phyloP scores from a whole-genome alignment of 2,888 invertebrate genomes.

The Drosophila mimica region DNA sequence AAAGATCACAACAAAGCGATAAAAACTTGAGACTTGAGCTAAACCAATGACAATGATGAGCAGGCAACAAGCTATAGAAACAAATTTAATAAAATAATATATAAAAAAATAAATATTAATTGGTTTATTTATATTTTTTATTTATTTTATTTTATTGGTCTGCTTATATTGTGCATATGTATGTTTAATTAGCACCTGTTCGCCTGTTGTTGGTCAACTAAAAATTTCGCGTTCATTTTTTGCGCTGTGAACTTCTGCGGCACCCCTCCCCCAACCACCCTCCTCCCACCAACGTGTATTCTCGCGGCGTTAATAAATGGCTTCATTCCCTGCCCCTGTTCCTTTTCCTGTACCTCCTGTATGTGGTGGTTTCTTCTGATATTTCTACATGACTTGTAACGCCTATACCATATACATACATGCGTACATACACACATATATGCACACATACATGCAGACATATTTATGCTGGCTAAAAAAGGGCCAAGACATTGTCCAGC shows the following conservation, averaged over 20 bases:
- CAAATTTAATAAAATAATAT: conserved; percentile 21
- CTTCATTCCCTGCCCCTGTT: conserved; percentile 5
- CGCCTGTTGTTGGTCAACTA: background rate
- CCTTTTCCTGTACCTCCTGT: conserved; percentile 3
- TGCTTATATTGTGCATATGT: background rate
- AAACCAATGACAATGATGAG: conserved; percentile 34
- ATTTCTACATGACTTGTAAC: conserved; percentile 31
- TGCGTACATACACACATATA: background rate
- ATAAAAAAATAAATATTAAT: background rate
- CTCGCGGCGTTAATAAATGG: conserved; percentile 4
- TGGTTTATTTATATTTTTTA: too few relatives aligned
- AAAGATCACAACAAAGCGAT: conserved; percentile 61
- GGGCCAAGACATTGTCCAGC: conserved; percentile 56
- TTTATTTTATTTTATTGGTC: background rate
- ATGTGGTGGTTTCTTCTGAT: conserved; percentile 43
- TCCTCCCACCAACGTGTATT: background rate
- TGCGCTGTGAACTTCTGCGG: conserved; percentile 4
- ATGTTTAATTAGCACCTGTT: conserved; percentile 2
- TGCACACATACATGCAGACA: background rate
- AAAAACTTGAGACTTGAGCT: conserved; percentile 33
- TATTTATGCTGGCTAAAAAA: conserved; percentile 34
- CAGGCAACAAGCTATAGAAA: conserved; percentile 14
- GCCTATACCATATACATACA: conserved; percentile 9
- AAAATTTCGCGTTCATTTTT: background rate
- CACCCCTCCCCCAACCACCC: background rate